Conservation (phyloP, 2,797 vertebrate species). For the Tokudaia muenninki region DNA sequence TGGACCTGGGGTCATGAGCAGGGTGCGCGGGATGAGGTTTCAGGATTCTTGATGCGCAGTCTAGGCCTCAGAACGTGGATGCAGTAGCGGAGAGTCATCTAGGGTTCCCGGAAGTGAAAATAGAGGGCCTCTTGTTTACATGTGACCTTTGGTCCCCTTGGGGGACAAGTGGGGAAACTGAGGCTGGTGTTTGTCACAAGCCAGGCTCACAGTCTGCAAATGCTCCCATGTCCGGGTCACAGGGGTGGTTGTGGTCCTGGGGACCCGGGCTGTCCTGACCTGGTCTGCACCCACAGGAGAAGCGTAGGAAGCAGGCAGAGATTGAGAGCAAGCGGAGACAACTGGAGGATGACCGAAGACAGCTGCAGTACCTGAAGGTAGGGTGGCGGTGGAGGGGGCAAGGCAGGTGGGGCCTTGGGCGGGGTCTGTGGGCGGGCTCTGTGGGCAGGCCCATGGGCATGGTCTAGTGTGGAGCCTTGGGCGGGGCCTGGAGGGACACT, state of each 20-base stretch:
- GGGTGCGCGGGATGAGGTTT: too few species aligned
- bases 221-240: not conserved
- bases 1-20: not conserved
- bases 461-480: not conserved
- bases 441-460: too few species aligned
- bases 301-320: constrained; percentile 93
- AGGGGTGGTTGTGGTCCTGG: not conserved
- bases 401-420: not conserved
- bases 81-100: not conserved
- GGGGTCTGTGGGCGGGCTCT: too few species aligned
- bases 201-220: not conserved
- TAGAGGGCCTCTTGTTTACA: not conserved
- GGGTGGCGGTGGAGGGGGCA: rapidly evolving
- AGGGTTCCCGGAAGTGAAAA: not conserved
- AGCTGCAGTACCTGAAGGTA: constrained; percentile 96
- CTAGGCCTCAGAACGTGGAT: not conserved
- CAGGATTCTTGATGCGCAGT: not conserved
- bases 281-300: constrained; percentile 90
- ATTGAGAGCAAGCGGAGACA: constrained; percentile 94
- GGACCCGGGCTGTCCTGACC: not conserved
- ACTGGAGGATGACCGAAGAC: constrained; percentile 93
- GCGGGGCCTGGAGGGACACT: not conserved
- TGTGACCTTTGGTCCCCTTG: not conserved
- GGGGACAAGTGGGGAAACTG: not conserved
- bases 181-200: not conserved